Evolutionary conservation across 2,888 invertebrate genomes (phyloP).

Genomic region (Agrotis exclamationis): DNA sequence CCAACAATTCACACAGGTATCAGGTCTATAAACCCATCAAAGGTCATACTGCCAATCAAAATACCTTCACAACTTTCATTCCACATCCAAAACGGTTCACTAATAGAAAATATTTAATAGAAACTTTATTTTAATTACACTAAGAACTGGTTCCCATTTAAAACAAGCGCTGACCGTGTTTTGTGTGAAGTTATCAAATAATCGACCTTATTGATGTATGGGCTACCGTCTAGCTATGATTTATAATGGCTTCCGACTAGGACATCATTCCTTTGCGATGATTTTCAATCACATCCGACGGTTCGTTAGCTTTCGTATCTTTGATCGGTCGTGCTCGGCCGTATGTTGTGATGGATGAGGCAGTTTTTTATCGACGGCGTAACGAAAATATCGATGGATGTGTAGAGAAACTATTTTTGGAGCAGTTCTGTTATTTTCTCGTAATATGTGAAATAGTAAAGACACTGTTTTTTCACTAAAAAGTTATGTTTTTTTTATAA

Average conservation of each 20-base stretch:
- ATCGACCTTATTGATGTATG: slow-evolving; percentile 90
- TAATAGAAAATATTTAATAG: slow-evolving; percentile 80
- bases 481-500: too few relatives aligned
- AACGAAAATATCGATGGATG: slow-evolving; percentile 32
- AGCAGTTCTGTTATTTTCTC: neutral
- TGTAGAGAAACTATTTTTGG: slow-evolving; percentile 4
- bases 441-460: neutral
- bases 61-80: slow-evolving; percentile 80
- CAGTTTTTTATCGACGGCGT: slow-evolving; percentile 52
- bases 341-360: slow-evolving; percentile 74
- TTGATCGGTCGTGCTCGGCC: slow-evolving; percentile 71
- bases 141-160: slow-evolving; percentile 66
- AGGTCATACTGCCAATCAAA: slow-evolving; percentile 81
- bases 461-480: too few relatives aligned
- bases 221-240: slow-evolving; percentile 88
- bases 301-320: slow-evolving; percentile 89
- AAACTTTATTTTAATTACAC: slow-evolving; percentile 83
- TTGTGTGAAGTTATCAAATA: slow-evolving; percentile 87
- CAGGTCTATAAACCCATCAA: slow-evolving; percentile 72
- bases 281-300: slow-evolving; percentile 91
- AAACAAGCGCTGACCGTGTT: slow-evolving; percentile 80
- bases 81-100: slow-evolving; percentile 70
- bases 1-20: slow-evolving; percentile 63
- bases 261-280: slow-evolving; percentile 89
- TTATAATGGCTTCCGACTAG: slow-evolving; percentile 90